A percentile compares a stretch with the other conserved stretches of the same genome.
These are phyloP conservation scores for Rhadinocentrus ornatus DNA, from an alignment of 2,797 vertebrate genomes.

Conservation along the genomic window DNA sequence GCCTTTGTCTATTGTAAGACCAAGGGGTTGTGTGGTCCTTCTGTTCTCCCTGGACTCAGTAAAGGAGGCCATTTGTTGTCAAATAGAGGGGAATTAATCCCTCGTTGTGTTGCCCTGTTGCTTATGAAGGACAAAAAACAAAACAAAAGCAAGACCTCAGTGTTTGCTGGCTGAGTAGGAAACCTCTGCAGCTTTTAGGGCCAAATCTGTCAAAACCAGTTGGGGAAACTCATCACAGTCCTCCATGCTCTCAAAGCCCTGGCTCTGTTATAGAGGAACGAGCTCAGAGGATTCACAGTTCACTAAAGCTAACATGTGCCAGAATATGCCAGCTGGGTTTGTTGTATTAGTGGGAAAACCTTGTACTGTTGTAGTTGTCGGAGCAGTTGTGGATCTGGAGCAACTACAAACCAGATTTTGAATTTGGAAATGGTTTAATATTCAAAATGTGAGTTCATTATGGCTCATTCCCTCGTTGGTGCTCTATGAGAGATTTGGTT, in stretches of 20 bases:
- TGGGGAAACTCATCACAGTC: slow-evolving; percentile 42
- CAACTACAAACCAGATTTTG: slow-evolving; percentile 3
- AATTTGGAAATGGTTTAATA: background rate
- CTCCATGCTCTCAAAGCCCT: slow-evolving; percentile 18
- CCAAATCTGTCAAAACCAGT: slow-evolving; percentile 74
- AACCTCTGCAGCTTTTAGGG: slow-evolving; percentile 47
- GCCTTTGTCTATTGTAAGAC: slow-evolving; percentile 74
- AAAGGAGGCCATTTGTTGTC: slow-evolving; percentile 66
- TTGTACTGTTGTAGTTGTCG: slow-evolving; percentile 8
- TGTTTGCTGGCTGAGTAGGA: slow-evolving; percentile 61
- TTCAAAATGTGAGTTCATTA: background rate
- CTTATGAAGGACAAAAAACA: slow-evolving; percentile 61
- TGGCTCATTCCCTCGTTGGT: background rate
- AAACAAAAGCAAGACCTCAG: slow-evolving; percentile 47
- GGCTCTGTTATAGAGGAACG: slow-evolving; percentile 29
- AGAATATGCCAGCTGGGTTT: slow-evolving; percentile 46
- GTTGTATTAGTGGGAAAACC: slow-evolving; percentile 39
- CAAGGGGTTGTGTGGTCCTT: slow-evolving; percentile 74
- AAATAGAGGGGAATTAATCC: slow-evolving; percentile 65
- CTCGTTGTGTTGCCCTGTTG: slow-evolving; percentile 66
- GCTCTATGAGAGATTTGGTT: slow-evolving; percentile 6
- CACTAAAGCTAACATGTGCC: slow-evolving; percentile 57
- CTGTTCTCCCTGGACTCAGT: slow-evolving; percentile 62
- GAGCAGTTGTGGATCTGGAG: slow-evolving; percentile 5
- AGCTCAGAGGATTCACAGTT: slow-evolving; percentile 37